Evolutionary conservation across 2,888 invertebrate genomes (phyloP), one percentile per base, ranked within the genome.

Genomic region (Sturmia bella): DNA sequence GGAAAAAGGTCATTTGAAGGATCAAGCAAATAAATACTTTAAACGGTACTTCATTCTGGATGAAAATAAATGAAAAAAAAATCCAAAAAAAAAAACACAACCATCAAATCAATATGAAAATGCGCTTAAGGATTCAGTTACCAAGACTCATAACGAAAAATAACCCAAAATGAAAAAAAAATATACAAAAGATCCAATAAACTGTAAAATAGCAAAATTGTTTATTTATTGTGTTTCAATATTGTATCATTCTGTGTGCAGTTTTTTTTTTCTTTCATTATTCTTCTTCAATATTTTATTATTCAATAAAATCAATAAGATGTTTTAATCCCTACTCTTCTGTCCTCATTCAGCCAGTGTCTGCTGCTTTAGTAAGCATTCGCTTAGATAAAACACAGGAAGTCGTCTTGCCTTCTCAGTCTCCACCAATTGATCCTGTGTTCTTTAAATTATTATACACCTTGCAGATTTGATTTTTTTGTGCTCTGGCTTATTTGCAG

Each of bases 121-220:
- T 72, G 19, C 81, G 73, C 61, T 81, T 68, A 81, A 57, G 32
- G 37, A 73, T 56, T 48, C 59, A 24, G 39, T 72, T 75, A 54
- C 37, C 11, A 13, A 41, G 48, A 61, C 59, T 52, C 48, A 50
- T 21, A 32, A 59, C n/a, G n/a, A 61, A 59, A 19, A 74, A 70
- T 27, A 59, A 59, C 52, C 54, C 72, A 72, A 57, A 41, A 52
- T 11, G 24, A 32, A 11, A 32, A 61, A 13, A 81, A 32, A 11
- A 32, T 61, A 13, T 77, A 81, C 73, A 81, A 77, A 64, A 45
- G 77, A 72, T 9, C 69, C 63, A 69, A 81, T 64, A 81, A 73
- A 81, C 81, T 81, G 77, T 69, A 81, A 81, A 81, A 81, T 77
- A 74, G 81, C 81, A 81, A 81, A 77, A 75, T 17, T 24, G 17